These are phyloP conservation scores for Limnephilus lunatus DNA, from an alignment of 2,888 invertebrate species.

Conservation along the genomic window DNA sequence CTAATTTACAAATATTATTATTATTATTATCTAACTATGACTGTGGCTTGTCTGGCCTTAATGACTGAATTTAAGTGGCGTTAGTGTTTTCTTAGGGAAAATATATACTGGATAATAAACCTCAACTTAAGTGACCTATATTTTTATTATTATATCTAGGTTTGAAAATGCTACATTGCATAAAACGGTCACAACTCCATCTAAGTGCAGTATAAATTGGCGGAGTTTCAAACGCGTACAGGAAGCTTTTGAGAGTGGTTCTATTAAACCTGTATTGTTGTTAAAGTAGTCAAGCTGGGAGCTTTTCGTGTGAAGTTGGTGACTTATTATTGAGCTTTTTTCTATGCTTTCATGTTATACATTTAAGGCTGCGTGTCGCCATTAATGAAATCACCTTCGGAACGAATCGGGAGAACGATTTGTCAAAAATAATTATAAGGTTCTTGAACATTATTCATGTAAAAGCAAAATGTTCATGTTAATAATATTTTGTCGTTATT, in stretches of 20 bases:
- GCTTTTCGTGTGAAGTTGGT: background rate
- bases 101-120: too few species aligned
- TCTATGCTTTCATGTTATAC: constrained; percentile 2
- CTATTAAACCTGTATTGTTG: background rate
- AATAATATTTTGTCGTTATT: background rate
- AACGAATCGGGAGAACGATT: constrained; percentile 13
- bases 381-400: background rate
- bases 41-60: too few species aligned
- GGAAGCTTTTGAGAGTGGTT: constrained; percentile 13
- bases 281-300: background rate
- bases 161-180: too few species aligned
- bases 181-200: too few species aligned
- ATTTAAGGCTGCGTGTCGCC: constrained; percentile 18
- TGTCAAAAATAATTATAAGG: constrained; percentile 7
- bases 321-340: background rate
- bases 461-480: background rate
- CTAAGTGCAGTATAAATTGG: too few species aligned
- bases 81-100: too few species aligned
- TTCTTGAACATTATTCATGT: background rate
- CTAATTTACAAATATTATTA: too few species aligned
- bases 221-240: background rate
- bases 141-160: too few species aligned
- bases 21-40: too few species aligned
- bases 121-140: too few species aligned
- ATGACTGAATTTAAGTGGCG: too few species aligned